Percentiles rank a stretch among this genome's conserved stretches.
Evolutionary conservation across 2,888 invertebrate species (phyloP).

Genomic region (Spodoptera exigua): DNA sequence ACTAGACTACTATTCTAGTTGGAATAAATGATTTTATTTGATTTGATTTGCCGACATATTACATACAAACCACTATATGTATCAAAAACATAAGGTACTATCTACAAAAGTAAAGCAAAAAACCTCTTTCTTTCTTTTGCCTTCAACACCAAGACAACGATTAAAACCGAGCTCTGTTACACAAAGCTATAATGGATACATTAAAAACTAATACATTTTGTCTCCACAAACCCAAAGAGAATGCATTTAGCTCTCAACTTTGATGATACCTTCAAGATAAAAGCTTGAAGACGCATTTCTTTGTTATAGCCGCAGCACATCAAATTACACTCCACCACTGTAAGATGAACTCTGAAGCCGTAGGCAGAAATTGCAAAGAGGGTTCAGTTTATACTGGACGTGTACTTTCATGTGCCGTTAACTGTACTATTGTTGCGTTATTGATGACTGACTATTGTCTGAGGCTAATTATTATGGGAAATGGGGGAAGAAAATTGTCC

Average conservation of each 20-base stretch:
- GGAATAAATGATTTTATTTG: no score
- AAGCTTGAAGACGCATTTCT: slow-evolving; percentile 26
- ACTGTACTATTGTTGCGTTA: slow-evolving; percentile 38
- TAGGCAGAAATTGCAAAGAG: no score
- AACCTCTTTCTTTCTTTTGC: background rate
- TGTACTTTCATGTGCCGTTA: background rate
- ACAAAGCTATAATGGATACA: slow-evolving; percentile 12
- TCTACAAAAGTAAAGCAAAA: no score
- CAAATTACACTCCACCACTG: no score
- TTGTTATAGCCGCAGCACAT: background rate
- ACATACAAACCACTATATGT: no score
- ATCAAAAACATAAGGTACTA: no score
- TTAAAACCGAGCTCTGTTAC: background rate
- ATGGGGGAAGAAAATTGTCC: slow-evolving; percentile 6
- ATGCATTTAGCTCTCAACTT: slow-evolving; percentile 42
- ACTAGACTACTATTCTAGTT: no score
- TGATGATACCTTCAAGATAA: slow-evolving; percentile 34
- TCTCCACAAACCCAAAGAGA: slow-evolving; percentile 13
- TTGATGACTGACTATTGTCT: slow-evolving; percentile 40
- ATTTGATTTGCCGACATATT: no score
- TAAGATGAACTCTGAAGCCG: no score
- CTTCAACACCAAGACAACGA: background rate
- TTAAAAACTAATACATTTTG: slow-evolving; percentile 27
- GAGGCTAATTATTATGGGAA: slow-evolving; percentile 26
- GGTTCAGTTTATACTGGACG: no score